Base-by-base conservation (phyloP, 1,140 invertebrate genomes). In the Drosophila bocki region DNA sequence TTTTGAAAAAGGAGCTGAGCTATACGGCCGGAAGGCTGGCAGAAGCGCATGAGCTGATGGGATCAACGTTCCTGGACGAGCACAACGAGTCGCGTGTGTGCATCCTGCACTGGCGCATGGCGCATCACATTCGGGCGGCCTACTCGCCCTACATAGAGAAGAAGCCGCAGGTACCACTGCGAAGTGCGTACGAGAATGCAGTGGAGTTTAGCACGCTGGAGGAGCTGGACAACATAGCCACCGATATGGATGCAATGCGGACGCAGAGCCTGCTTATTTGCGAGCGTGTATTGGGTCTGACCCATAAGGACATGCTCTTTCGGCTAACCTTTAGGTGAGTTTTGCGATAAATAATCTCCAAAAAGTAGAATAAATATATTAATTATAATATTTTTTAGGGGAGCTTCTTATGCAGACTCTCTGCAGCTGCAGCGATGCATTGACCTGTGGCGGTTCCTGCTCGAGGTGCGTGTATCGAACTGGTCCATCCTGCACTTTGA, bases 231-330 rank as follows among this genome's bases (percentile, higher is more conserved):
- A 94, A 94, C 44, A 94, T 97, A 22, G 94, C 95, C 33, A 93
- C 95, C 1, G 97, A 98, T 93, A 93, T 97, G 61, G 97, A 98
- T 93, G 95, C 95, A 3, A 95, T 98, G 93, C 94, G 97, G 67
- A 96, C 96, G 80, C 97, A 98, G 91, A 96, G 96, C 87, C 93
- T 98, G 48, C 92, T 98, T 12, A 97, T 98, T 67, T 96, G 96
- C 74, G 96, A 97, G 93, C 93, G 97, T 82, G 96, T 98, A 79
- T 93, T 98, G 33, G 97, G 97, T 6, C 93, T 95, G 7, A 93
- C 95, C 78, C 97, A 98, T 91, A 97, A 97, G 93, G 97, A 98
- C 91, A 97, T 96, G 63, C 94, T 98, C n/a, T 97, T 97, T 80
- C 94, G 97, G 44, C 91, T 94, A 56, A 94, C 94, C 78, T 94